Evolutionary conservation across 2,113 vertebrate genomes (phyloP), one percentile per base, ranked within the genome.

Genomic region (Callospermophilus lateralis): DNA sequence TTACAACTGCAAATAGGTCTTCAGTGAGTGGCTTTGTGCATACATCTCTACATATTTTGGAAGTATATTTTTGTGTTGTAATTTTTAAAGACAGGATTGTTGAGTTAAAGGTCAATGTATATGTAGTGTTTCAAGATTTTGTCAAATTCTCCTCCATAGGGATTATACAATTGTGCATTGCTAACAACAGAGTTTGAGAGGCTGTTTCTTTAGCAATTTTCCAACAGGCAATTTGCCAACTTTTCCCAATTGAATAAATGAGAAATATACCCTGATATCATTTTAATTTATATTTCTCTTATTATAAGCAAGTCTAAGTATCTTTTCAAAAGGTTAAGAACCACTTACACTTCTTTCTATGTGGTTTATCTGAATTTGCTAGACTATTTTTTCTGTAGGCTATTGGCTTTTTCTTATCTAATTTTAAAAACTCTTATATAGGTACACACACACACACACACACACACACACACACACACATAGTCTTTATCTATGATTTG

Each of bases 221-320:
- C 65, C 37, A 28, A 67, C 55, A 67, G 45, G 58, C 15, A 95
- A 77, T 48, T 92, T 92, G 16, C 77, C 81, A 86, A 72, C 70
- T 74, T 76, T 87, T 58, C n/a, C 13, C n/a, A 77, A 17, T 55
- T 81, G 28, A 93, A 53, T 86, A 63, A n/a, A 34, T 90, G 61
- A 51, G 32, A 92, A 80, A 76, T 81, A 67, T 68, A 67, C 13
- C 1, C 67, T 34, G 37, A 16, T 73, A 65, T n/a, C 74, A 26
- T 79, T 77, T 90, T 79, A 90, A 90, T 90, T 78, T 63, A 45
- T 8, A 86, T 90, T 93, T 84, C 16, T 92, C 79, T 92, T 87
- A 74, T 9, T 63, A 63, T 37, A 13, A 94, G 72, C 45, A 63
- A 85, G 58, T 90, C 4, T 92, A 70, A 92, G 6, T 34, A 76